A percentile compares a stretch with the other conserved stretches of the same genome.
These are phyloP conservation scores for Epirrhoe alternata DNA, from an alignment of 2,888 invertebrate species.

Conservation along the genomic window DNA sequence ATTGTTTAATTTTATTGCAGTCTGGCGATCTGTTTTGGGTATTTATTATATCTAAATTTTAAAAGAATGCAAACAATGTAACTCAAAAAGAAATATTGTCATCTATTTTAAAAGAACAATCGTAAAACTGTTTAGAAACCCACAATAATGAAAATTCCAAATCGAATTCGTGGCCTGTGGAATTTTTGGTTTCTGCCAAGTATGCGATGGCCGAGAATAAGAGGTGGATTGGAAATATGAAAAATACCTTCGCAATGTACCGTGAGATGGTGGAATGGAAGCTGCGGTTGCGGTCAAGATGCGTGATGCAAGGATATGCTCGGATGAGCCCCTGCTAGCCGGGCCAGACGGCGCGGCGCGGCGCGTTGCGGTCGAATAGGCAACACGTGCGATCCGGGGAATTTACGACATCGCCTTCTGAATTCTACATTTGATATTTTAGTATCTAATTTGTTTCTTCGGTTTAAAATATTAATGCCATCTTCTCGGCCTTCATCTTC, in stretches of 20 bases:
- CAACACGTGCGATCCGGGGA: constrained; percentile 11
- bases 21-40: constrained; percentile 14
- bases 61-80: constrained; percentile 22
- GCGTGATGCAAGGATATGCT: constrained; percentile 47
- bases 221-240: constrained; percentile 25
- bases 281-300: constrained; percentile 51
- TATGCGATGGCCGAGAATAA: constrained; percentile 26
- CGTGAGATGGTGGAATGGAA: constrained; percentile 31
- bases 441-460: background rate
- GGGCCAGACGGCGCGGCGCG: constrained; percentile 29
- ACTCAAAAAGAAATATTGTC: constrained; percentile 32
- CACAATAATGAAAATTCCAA: constrained; percentile 36
- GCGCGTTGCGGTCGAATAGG: constrained; percentile 27
- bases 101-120: constrained; percentile 38
- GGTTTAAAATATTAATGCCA: too few relatives aligned
- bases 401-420: constrained; percentile 15
- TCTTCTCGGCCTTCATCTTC: too few relatives aligned
- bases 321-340: constrained; percentile 19
- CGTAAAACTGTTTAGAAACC: constrained; percentile 34
- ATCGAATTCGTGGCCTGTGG: constrained; percentile 29
- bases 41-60: background rate
- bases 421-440: constrained; percentile 3
- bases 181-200: constrained; percentile 39
- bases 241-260: constrained; percentile 15
- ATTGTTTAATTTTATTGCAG: constrained; percentile 26